Conservation (phyloP, 2,888 invertebrate species). For the Pristionchus exspectatus region DNA sequence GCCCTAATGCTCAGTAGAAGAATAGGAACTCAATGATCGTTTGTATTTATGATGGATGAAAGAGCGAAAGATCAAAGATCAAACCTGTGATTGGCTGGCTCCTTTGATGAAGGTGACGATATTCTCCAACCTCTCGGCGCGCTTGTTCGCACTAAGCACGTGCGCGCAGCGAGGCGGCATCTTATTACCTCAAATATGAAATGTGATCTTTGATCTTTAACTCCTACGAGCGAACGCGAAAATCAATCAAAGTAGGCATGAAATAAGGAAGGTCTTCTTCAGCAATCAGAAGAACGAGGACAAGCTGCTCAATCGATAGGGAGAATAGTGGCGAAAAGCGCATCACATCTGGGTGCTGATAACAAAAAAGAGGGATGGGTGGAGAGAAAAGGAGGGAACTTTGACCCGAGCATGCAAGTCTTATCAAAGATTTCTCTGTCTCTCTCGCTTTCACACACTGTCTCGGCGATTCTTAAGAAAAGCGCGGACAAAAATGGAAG, state of each 20-base stretch:
- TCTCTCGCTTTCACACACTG: conserved; percentile 29
- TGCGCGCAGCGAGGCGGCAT: conserved; percentile 76
- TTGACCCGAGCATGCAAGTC: conserved; percentile 28
- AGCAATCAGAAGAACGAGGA: neutral
- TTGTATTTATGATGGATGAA: neutral
- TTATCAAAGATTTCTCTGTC: neutral
- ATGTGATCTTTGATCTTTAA: neutral
- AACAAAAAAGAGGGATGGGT: conserved; percentile 17
- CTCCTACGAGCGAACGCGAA: neutral
- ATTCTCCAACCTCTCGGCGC: conserved; percentile 68
- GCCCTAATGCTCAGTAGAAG: neutral
- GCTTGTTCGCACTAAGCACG: conserved; percentile 70
- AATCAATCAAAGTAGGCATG: neutral
- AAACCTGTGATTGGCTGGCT: conserved; percentile 65
- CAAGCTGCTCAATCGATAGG: conserved; percentile 14
- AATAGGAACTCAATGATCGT: neutral
- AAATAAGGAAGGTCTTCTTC: neutral
- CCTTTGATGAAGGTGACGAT: conserved; percentile 71
- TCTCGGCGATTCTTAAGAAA: neutral
- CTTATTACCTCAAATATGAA: conserved; percentile 19
- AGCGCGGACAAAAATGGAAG: conserved; percentile 4
- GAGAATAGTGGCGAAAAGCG: neutral
- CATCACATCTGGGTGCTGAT: conserved; percentile 36
- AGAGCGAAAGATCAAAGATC: neutral
- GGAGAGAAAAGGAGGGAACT: neutral